These are phyloP conservation scores for Drosophila birchii DNA, from an alignment of 2,888 invertebrate species.

Conservation along the genomic window DNA sequence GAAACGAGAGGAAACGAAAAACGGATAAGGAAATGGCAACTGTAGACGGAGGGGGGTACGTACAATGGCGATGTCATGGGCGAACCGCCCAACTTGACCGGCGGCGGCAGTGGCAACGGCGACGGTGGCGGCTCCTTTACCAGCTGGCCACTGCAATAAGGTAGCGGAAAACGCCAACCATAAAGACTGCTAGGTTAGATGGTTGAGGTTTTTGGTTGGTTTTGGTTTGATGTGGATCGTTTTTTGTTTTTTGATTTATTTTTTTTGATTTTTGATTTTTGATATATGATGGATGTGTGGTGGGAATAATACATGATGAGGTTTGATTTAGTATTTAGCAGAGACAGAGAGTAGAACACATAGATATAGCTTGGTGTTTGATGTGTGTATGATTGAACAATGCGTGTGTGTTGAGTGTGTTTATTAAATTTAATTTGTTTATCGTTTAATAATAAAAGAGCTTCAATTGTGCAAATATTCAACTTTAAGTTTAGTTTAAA, in stretches of 20 bases:
- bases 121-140: conserved; percentile 91
- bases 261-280: conserved; percentile 28
- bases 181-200: conserved; percentile 90
- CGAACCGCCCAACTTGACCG: conserved; percentile 90
- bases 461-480: background rate
- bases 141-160: conserved; percentile 94
- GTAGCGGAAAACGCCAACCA: conserved; percentile 98
- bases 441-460: too few species aligned
- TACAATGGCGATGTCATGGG: conserved; percentile 89
- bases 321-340: conserved; percentile 44
- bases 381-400: conserved; percentile 15
- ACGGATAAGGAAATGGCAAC: conserved; percentile 18
- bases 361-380: conserved; percentile 27
- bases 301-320: conserved; percentile 50
- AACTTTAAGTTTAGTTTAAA: background rate
- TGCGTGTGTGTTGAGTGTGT: conserved; percentile 1
- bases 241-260: conserved; percentile 24
- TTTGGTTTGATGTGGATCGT: conserved; percentile 28
- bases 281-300: conserved; percentile 25
- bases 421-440: background rate
- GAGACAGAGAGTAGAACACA: conserved; percentile 25
- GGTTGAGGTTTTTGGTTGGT: conserved; percentile 40
- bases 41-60: conserved; percentile 80
- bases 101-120: conserved; percentile 91
- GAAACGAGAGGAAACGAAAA: conserved; percentile 9